These are phyloP conservation scores for Plebejus melissa DNA, from an alignment of 2,888 invertebrate genomes.

Conservation along the genomic window DNA sequence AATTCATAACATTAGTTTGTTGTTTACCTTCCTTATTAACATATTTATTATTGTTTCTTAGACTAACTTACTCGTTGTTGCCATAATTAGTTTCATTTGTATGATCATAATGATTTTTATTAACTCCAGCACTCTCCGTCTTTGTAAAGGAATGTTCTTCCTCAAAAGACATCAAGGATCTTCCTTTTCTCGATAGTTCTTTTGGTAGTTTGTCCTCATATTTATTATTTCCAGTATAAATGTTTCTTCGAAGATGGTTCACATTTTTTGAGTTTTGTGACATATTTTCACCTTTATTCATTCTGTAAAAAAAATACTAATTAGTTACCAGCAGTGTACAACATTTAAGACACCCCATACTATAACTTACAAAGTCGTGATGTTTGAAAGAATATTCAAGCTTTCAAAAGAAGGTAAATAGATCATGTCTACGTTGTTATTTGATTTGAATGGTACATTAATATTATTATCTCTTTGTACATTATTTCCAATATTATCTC, in stretches of 20 bases:
- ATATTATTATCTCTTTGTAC: not conserved
- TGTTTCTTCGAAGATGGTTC: not conserved
- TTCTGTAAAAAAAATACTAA: not conserved
- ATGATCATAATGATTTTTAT: not conserved
- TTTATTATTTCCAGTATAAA: not conserved
- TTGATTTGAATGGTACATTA: not conserved
- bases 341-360: not conserved
- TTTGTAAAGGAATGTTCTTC: not conserved
- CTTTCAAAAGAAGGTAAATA: not conserved
- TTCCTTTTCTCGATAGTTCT: not conserved
- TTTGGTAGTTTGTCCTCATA: not conserved
- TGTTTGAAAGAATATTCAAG: not conserved
- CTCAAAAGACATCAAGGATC: not conserved
- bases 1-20: not conserved
- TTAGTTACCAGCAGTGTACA: not conserved
- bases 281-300: not conserved
- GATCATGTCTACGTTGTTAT: not conserved
- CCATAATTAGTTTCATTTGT: not conserved
- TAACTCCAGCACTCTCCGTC: not conserved
- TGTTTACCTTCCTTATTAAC: not conserved
- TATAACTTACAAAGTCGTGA: not conserved
- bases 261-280: not conserved
- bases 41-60: not conserved
- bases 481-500: not conserved
- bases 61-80: not conserved